Evolutionary conservation across 1,140 invertebrate species (phyloP).

Genomic region (Drosophila novamexicana): DNA sequence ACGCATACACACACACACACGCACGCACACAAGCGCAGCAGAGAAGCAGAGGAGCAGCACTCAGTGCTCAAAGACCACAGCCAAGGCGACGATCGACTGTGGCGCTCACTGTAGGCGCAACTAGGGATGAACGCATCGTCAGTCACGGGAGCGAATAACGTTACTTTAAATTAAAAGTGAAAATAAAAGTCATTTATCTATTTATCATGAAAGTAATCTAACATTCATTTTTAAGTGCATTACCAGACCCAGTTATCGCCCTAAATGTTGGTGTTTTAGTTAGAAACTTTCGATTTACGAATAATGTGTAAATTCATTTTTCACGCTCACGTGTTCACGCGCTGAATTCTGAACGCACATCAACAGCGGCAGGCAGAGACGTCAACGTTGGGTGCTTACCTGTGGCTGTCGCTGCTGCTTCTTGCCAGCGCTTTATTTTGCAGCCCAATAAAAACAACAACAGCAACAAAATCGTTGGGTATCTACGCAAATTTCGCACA

Average conservation of each 20-base stretch:
- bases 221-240: background rate
- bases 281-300: background rate
- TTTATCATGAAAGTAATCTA: background rate
- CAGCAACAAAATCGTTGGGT: constrained; percentile 9
- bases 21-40: constrained; percentile 26
- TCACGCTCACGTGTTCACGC: constrained; percentile 37
- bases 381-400: constrained; percentile 50
- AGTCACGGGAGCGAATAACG: background rate
- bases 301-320: constrained; percentile 6
- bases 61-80: background rate
- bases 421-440: constrained; percentile 25
- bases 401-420: constrained; percentile 33
- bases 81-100: background rate
- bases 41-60: constrained; percentile 27
- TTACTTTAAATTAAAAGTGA: background rate
- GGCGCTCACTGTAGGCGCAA: constrained; percentile 1
- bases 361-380: constrained; percentile 12
- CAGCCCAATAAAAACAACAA: constrained; percentile 15
- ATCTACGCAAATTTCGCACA: constrained; percentile 57
- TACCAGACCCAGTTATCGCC: too few species aligned
- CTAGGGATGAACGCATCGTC: constrained; percentile 21
- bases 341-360: constrained; percentile 28
- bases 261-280: background rate
- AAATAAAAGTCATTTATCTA: background rate
- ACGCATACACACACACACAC: constrained; percentile 18